Percentiles rank a stretch among this genome's conserved stretches.
These are phyloP conservation scores for Uria lomvia DNA, from an alignment of 2,113 vertebrate genomes.

Conservation along the genomic window DNA sequence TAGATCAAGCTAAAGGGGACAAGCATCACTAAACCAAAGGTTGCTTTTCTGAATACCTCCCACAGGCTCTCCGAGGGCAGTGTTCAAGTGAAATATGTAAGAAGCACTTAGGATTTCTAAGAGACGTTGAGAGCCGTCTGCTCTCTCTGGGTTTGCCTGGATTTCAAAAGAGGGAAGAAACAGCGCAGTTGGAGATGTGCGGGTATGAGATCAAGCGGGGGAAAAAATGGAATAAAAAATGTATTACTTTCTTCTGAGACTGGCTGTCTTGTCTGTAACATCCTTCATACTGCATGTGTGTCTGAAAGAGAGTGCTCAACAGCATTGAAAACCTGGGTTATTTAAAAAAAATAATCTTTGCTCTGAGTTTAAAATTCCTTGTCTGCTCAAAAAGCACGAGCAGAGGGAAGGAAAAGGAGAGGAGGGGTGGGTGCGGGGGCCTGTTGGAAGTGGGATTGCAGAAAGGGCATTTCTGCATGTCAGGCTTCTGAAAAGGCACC, in stretches of 20 bases:
- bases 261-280: neutral
- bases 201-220: neutral
- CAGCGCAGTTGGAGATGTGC: neutral
- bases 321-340: neutral
- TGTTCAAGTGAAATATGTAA: neutral
- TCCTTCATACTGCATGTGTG: neutral
- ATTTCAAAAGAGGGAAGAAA: neutral
- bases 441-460: neutral
- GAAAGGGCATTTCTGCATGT: neutral
- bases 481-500: neutral
- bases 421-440: neutral
- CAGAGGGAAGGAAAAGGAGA: neutral
- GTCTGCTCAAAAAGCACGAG: neutral
- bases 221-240: neutral
- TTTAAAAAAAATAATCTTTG: neutral
- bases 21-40: neutral
- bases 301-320: neutral
- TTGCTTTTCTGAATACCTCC: slow-evolving; percentile 1
- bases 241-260: neutral
- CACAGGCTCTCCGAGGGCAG: neutral
- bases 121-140: neutral
- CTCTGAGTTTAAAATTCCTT: neutral
- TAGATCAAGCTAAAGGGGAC: neutral
- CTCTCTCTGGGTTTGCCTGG: neutral
- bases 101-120: neutral